Base-by-base conservation (phyloP, 1,140 invertebrate species). In the Chironomus striatipennis region DNA sequence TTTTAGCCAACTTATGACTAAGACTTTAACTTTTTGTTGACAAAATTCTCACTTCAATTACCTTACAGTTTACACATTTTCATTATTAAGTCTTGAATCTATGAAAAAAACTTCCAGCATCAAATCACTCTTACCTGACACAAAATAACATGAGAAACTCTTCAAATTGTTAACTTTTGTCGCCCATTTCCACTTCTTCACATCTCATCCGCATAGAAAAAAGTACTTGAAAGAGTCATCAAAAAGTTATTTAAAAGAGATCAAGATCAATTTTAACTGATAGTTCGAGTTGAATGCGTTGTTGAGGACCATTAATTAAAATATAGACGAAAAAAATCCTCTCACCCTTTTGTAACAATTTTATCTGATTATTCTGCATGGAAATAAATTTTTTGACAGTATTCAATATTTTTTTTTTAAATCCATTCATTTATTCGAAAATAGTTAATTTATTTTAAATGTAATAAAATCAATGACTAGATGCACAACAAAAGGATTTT, bases 171-270 rank as follows among this genome's bases (percentile, higher is more conserved):
- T 34, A 34, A 34, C 24, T 34, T 34, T 34, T 34, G 24, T 34
- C 24, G 24, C 24, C 24, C 24, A 34, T 2, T 34, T 34, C 24
- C 24, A 57, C 47, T 57, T 57, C 12, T 57, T 57, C n/a, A 12
- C 12, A 15, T 57, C 12, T 57, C 47, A 5, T n/a, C 12, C 43
- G 8, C 43, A 47, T 10, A 47, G 15, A 47, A 15, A 12, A 15
- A 57, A 57, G 47, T 57, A 15, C 47, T 57, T 9, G 20, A 70
- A 70, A 70, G 65, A 70, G 65, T 70, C 65, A 21, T 70, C 65
- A 70, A 70, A 70, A 70, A 70, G 65, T 70, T 70, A 70, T 70
- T 70, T 70, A 70, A 70, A 20, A 70, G 20, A 70, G 65, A 70
- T 70, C 65, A 70, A 70, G 65, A 70, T 70, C 20, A 21, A 70